Evolutionary conservation across 2,888 invertebrate species (phyloP).

Genomic region (Tortrix viridana): DNA sequence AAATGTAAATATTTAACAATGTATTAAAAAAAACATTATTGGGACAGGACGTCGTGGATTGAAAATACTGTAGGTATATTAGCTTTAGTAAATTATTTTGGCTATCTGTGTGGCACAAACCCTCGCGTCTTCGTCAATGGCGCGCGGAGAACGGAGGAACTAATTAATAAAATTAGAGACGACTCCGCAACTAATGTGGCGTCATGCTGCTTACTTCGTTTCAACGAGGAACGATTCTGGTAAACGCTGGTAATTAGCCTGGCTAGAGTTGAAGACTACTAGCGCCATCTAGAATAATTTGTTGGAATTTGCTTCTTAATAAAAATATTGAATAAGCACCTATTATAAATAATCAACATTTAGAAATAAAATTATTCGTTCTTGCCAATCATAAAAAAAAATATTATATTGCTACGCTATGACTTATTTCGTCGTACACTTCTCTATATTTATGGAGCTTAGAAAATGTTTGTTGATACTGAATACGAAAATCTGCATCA

Average conservation of each 20-base stretch:
- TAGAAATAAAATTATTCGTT: no score
- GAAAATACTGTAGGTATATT: no score
- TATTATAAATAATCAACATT: no score
- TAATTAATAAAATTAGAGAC: slow-evolving; percentile 38
- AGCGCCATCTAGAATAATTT: slow-evolving; percentile 7
- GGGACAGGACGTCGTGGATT: no score
- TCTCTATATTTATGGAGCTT: no score
- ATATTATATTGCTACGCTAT: no score
- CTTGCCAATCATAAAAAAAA: no score
- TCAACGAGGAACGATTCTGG: slow-evolving; percentile 24
- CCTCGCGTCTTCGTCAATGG: slow-evolving; percentile 17
- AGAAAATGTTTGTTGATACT: no score
- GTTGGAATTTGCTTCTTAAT: neutral
- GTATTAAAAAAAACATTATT: no score
- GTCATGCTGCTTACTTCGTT: slow-evolving; percentile 6
- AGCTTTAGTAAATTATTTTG: neutral
- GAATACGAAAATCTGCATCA: no score
- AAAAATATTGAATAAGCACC: neutral
- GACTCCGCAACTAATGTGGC: slow-evolving; percentile 24
- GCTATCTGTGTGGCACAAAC: slow-evolving; percentile 16
- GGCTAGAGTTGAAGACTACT: slow-evolving; percentile 10
- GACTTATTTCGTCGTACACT: no score
- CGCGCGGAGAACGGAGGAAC: slow-evolving; percentile 19
- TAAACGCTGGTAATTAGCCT: slow-evolving; percentile 27
- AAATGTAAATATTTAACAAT: no score